phyloP scores from a whole-genome alignment of 2,113 vertebrate species.

The Turnix velox region DNA sequence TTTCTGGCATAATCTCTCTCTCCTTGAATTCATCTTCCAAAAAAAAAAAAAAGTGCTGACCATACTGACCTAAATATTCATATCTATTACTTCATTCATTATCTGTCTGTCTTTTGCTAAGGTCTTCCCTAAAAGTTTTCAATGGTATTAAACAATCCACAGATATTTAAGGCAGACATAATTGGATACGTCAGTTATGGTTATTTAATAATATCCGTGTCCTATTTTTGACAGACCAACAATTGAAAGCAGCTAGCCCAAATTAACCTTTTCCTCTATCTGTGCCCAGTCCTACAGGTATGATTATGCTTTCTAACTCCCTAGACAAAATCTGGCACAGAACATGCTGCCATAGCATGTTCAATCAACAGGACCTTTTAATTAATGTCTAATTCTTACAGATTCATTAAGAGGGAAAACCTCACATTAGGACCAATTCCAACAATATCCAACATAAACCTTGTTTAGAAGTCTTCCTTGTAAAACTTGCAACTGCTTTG shows the following conservation, averaged over 20 bases:
- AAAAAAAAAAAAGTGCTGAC: too few species aligned
- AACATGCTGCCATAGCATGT: background rate
- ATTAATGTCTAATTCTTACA: background rate
- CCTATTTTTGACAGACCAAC: background rate
- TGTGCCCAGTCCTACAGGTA: background rate
- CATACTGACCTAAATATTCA: background rate
- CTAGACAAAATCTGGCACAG: background rate
- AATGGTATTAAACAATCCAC: background rate
- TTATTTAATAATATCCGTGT: background rate
- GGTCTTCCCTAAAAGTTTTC: background rate
- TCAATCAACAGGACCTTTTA: background rate
- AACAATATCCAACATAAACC: background rate
- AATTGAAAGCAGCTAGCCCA: background rate
- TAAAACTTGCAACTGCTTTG: background rate
- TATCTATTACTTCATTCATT: background rate
- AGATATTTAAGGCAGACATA: background rate
- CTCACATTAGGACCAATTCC: background rate
- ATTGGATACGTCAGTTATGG: background rate
- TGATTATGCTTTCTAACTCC: background rate
- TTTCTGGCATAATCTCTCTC: background rate
- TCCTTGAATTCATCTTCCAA: background rate
- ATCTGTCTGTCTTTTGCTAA: background rate
- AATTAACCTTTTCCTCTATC: background rate
- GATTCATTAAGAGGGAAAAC: background rate
- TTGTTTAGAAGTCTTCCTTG: background rate